Conservation (phyloP, 1,140 invertebrate species). For the Leptinotarsa texana region DNA sequence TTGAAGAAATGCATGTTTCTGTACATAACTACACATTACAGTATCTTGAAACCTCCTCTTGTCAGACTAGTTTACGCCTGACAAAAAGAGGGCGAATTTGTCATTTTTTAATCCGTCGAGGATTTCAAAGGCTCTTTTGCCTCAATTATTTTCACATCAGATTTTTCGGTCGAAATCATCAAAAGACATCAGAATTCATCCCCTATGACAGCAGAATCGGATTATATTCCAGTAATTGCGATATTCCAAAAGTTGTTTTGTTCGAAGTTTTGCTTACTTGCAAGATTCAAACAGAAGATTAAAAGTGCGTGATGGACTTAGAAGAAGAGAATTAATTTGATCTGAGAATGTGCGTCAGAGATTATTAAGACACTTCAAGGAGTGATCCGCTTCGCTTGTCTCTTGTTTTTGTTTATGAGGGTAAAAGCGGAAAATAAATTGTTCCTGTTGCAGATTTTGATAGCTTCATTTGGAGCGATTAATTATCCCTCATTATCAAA, state of each 20-base stretch:
- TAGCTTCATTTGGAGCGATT: background rate
- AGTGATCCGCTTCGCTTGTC: slow-evolving; percentile 4
- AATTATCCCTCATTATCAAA: too few species aligned
- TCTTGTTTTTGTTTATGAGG: slow-evolving; percentile 5
- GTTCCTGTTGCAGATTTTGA: background rate
- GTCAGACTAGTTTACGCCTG: background rate
- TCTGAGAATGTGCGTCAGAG: slow-evolving; percentile 1
- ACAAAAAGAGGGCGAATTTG: too few species aligned
- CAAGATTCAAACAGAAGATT: background rate
- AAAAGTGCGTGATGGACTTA: background rate
- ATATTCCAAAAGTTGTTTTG: background rate
- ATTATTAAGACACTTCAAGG: background rate
- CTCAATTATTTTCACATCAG: background rate
- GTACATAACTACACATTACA: too few species aligned
- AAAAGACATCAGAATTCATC: background rate
- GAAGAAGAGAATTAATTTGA: background rate
- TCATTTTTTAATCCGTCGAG: background rate
- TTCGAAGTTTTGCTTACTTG: slow-evolving; percentile 8
- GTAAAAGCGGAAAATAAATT: background rate
- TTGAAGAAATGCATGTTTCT: too few species aligned
- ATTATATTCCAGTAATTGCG: background rate
- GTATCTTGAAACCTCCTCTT: too few species aligned
- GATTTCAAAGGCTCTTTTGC: background rate
- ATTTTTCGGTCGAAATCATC: background rate
- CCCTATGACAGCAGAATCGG: background rate